Evolutionary conservation across 2,797 vertebrate genomes (phyloP).

Genomic region (Neomorphus geoffroyi): DNA sequence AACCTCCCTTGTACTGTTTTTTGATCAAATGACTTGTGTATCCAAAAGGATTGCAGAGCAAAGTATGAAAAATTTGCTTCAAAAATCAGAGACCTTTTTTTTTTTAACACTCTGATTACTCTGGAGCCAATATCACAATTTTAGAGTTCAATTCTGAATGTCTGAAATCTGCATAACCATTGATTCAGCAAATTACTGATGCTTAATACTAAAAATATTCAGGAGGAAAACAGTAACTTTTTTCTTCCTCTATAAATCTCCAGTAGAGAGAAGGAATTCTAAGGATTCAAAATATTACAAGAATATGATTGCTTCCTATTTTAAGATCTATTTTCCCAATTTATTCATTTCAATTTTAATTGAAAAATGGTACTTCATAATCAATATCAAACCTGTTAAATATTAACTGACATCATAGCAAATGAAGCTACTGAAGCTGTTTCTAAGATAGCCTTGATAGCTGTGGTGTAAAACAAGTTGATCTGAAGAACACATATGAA

Average conservation of each 20-base stretch:
- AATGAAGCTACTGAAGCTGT: constrained; percentile 1
- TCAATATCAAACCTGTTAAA: not conserved
- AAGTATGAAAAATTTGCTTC: not conserved
- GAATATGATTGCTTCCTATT: not conserved
- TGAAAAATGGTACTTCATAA: not conserved
- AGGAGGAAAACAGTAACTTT: not conserved
- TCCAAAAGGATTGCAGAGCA: not conserved
- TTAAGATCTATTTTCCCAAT: not conserved
- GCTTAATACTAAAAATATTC: not conserved
- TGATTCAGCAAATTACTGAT: not conserved
- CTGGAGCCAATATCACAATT: not conserved
- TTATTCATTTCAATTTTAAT: not conserved
- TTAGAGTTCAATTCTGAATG: not conserved
- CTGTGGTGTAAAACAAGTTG: not conserved
- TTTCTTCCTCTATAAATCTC: not conserved
- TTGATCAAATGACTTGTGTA: not conserved
- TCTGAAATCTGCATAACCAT: not conserved
- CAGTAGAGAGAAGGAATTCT: not conserved
- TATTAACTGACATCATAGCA: not conserved
- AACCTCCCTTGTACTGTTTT: not conserved
- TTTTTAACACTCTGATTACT: not conserved
- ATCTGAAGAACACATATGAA: not conserved
- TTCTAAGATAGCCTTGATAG: not conserved
- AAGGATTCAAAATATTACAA: not conserved
- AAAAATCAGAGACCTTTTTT: not conserved